Evolutionary conservation across 2,797 vertebrate species (phyloP).

Genomic region (Myiotriccus ornatus): DNA sequence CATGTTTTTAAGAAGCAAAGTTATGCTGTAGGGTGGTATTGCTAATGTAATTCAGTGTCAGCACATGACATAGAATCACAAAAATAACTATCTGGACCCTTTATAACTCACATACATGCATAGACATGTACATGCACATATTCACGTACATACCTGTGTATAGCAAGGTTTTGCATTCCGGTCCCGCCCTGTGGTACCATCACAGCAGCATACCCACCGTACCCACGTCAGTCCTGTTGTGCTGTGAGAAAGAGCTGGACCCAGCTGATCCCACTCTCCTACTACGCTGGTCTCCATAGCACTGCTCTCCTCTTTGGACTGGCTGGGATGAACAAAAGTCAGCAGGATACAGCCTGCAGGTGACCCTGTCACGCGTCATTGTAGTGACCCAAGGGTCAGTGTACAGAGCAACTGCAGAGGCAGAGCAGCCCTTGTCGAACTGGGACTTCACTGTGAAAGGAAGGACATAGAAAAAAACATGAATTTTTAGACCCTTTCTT

Average conservation of each 20-base stretch:
- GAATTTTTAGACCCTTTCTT: conserved; percentile 31
- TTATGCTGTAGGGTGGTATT: background rate
- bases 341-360: background rate
- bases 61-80: rapidly evolving
- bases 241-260: background rate
- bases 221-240: background rate
- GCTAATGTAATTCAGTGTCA: background rate
- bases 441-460: background rate
- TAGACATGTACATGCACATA: background rate
- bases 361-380: rapidly evolving
- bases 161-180: background rate
- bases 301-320: background rate
- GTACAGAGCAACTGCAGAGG: rapidly evolving
- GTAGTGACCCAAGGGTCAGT: background rate
- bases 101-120: rapidly evolving
- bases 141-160: background rate
- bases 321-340: background rate
- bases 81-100: background rate
- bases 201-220: background rate
- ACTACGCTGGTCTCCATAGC: rapidly evolving
- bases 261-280: background rate
- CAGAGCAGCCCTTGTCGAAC: background rate
- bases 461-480: background rate
- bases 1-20: rapidly evolving
- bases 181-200: background rate